Base-by-base conservation (phyloP, 2,888 invertebrate species). In the Meandrusa payeni region DNA sequence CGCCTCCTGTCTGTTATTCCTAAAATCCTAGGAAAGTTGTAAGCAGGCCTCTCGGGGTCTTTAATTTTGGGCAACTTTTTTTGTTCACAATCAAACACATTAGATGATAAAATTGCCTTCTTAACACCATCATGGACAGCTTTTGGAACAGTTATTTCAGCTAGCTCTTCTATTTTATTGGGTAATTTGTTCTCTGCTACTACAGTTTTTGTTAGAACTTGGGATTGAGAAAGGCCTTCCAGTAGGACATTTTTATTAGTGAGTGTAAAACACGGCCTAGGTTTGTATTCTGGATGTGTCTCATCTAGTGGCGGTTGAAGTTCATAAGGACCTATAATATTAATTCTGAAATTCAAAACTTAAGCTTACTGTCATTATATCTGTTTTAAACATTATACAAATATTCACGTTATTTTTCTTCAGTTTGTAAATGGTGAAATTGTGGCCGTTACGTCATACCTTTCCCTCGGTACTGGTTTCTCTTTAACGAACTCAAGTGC, bases 151-250 rank as follows among this genome's bases (percentile, higher is more conserved):
- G 90, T 78, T 36, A 89, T 61, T 22, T 74, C 64, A 5, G 89
- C 77, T 2, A 83, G 61, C 41, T 90, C 88, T 61, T 91, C 83
- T 40, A 93, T 78, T 50, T 76, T 82, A 4, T 89, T 77, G 0
- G 94, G 94, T 36, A 95, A 78, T 44, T 78, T 89, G 26, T 90
- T 76, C 51, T 91, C 77, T 45, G 92, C 73, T 65, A 91, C 85
- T 2, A 95, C 76, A 1, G 95, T 91, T 65, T 97, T 97, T 2
- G 95, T 94, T 3, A 97, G 76, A n/a, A 93, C 79, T 77, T 94
- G 92, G 0, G 95, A 95, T 81, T 97, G 97, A 1, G 89, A 70
- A 37, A 93, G 61, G 5, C 96, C 97, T 76, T 92, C 91, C 12
- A 94, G 61, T 2, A 95, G 76, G 4, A 93, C 91, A 74, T 91